These are phyloP conservation scores for Holcopasites calliopsidis DNA, from an alignment of 1,140 invertebrate species.

Conservation along the genomic window DNA sequence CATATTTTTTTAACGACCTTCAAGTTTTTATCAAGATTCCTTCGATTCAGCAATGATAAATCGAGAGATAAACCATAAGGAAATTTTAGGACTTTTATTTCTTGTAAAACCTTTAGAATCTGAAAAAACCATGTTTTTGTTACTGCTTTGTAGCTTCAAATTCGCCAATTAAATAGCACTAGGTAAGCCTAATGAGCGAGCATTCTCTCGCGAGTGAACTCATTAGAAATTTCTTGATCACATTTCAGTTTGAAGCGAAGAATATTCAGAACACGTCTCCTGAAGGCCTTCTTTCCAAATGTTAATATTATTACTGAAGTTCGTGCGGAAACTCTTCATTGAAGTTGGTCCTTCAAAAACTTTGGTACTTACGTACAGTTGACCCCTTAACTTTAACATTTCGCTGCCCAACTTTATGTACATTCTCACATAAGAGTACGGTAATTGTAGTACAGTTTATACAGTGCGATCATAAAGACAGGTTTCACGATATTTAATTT, in stretches of 20 bases:
- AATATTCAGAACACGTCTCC: neutral
- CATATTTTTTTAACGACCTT: no score
- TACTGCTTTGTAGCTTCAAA: neutral
- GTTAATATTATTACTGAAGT: slow-evolving; percentile 14
- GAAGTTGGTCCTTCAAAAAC: neutral
- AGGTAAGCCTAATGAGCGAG: neutral
- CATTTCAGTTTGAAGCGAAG: neutral
- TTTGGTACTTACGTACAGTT: neutral
- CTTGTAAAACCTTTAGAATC: neutral
- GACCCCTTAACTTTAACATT: neutral
- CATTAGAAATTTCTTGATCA: slow-evolving; percentile 1
- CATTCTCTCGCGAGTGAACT: neutral
- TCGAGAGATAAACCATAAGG: no score
- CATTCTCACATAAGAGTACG: neutral
- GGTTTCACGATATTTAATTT: no score
- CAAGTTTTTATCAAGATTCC: no score
- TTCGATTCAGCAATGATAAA: no score
- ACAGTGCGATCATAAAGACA: no score
- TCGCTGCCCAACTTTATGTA: no score
- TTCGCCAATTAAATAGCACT: neutral
- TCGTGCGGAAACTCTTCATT: neutral
- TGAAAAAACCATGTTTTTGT: neutral
- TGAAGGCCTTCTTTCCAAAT: neutral
- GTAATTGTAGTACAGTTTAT: no score
- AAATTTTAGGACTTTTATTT: no score